These are phyloP conservation scores for Acanthurus tractus DNA, from an alignment of 2,797 vertebrate species.

Conservation along the genomic window DNA sequence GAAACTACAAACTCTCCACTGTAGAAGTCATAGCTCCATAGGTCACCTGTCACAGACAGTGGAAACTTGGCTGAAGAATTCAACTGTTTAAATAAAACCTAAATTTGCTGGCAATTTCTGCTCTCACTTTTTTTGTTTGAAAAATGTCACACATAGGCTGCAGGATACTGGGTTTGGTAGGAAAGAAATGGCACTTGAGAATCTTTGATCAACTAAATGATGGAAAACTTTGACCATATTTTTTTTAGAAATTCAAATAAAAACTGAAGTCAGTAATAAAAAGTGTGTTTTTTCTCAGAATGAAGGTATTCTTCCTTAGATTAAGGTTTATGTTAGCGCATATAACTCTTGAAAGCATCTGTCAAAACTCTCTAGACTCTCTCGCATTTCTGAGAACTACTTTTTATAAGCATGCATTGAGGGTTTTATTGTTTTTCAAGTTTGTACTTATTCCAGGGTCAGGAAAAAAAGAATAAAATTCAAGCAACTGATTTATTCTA, in stretches of 20 bases:
- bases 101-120: no score
- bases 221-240: no score
- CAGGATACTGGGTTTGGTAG: no score
- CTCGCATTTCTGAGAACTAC: background rate
- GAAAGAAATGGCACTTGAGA: background rate
- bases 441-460: background rate
- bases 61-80: background rate
- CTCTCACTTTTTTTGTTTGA: background rate
- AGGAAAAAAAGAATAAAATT: background rate
- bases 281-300: no score
- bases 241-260: no score
- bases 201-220: constrained; percentile 42
- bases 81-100: no score
- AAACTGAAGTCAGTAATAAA: no score
- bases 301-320: no score
- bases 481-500: background rate
- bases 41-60: constrained; percentile 85
- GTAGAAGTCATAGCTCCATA: constrained; percentile 99
- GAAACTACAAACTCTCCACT: constrained; percentile 98
- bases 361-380: background rate
- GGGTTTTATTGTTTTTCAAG: background rate
- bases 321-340: no score
- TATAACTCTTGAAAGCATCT: no score
- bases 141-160: background rate
- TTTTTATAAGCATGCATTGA: background rate